Percentiles rank a stretch among this genome's conserved stretches.
phyloP scores from a whole-genome alignment of 2,113 vertebrate genomes.

The Caranx ignobilis region DNA sequence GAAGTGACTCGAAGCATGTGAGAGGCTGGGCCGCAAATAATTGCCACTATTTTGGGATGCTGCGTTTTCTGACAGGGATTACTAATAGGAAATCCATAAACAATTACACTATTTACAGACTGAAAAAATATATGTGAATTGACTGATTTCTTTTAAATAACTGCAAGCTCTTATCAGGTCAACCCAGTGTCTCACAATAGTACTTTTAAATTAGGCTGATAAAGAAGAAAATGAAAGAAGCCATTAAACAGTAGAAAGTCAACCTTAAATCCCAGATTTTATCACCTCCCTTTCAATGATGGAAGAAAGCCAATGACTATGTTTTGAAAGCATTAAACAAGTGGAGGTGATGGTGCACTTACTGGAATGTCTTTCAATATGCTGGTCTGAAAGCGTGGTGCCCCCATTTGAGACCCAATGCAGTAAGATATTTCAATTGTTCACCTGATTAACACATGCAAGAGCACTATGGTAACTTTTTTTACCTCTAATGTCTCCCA shows the following conservation, averaged over 20 bases:
- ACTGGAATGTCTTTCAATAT: background rate
- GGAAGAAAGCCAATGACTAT: conserved; percentile 28
- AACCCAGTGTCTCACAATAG: conserved; percentile 7
- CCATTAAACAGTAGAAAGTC: conserved; percentile 40
- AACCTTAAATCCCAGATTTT: conserved; percentile 8
- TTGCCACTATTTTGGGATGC: conserved; percentile 22
- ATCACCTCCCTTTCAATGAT: conserved; percentile 29
- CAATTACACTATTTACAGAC: conserved; percentile 24
- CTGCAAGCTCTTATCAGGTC: conserved; percentile 1
- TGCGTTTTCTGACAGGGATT: conserved; percentile 19
- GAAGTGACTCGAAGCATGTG: conserved; percentile 7
- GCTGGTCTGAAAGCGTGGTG: background rate
- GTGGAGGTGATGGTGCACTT: background rate
- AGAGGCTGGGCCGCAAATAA: conserved; percentile 12
- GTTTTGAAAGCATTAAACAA: background rate
- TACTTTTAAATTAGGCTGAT: conserved; percentile 44
- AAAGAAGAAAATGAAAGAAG: conserved; percentile 25
- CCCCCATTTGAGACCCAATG: background rate
- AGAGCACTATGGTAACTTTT: background rate
- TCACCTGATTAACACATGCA: background rate
- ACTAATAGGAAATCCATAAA: conserved; percentile 31
- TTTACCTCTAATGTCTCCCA: background rate
- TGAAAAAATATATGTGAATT: conserved; percentile 30
- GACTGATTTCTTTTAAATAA: conserved; percentile 2
- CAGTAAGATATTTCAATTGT: background rate